Evolutionary conservation across 2,113 vertebrate genomes (phyloP).

Genomic region (Oxyura jamaicensis): DNA sequence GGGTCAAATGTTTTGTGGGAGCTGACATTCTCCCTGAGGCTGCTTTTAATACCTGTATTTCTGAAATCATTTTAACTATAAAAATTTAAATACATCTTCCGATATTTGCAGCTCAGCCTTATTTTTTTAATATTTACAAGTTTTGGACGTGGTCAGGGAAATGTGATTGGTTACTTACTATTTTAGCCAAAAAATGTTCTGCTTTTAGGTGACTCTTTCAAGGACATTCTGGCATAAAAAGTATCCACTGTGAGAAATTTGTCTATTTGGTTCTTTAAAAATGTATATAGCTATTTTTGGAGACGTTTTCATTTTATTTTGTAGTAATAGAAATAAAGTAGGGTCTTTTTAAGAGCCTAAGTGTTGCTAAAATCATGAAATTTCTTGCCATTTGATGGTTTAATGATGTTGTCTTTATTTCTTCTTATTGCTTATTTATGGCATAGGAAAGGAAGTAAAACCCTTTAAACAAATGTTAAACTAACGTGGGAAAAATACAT

Average conservation of each 20-base stretch:
- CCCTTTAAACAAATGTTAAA: background rate
- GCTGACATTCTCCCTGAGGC: background rate
- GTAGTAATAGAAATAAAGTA: background rate
- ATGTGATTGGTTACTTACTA: background rate
- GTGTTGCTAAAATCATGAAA: background rate
- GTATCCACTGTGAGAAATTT: background rate
- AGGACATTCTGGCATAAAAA: background rate
- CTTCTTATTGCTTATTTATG: background rate
- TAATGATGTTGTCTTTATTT: background rate
- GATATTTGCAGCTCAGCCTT: background rate
- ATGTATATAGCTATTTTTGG: background rate
- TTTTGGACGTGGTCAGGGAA: background rate
- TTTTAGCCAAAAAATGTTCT: background rate
- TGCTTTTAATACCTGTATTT: background rate
- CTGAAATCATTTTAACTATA: background rate
- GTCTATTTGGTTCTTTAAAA: background rate
- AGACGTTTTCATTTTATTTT: background rate
- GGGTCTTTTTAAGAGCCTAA: background rate
- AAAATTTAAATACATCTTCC: background rate
- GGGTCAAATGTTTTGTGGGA: background rate
- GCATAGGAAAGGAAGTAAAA: background rate
- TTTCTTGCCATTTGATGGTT: background rate
- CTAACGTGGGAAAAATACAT: background rate
- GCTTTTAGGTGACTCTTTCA: background rate
- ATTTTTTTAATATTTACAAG: background rate